Evolutionary conservation across 2,113 vertebrate species (phyloP).

Genomic region (Triplophysa tibetana): DNA sequence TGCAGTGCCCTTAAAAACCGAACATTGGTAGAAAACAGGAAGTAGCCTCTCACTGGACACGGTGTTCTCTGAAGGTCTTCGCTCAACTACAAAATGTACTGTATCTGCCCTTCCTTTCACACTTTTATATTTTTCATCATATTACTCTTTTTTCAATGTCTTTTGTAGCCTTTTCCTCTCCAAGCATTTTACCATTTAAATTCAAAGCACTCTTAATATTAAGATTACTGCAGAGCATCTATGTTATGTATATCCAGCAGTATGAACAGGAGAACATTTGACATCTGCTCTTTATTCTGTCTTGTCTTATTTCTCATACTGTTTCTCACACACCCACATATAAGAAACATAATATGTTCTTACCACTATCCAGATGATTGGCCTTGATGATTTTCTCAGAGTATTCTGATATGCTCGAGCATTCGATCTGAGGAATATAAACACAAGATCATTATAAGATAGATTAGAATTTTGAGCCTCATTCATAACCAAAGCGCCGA

Average conservation of each 20-base stretch:
- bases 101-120: too few species aligned
- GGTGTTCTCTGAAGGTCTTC: too few species aligned
- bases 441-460: neutral
- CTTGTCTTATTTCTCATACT: conserved; percentile 2
- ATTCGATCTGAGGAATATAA: conserved; percentile 84
- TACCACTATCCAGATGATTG: conserved; percentile 95
- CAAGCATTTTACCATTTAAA: neutral
- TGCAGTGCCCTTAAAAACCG: neutral
- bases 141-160: neutral
- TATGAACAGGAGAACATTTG: neutral
- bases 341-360: conserved; percentile 57
- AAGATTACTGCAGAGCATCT: neutral
- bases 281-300: neutral
- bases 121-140: too few species aligned
- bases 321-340: conserved; percentile 9
- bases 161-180: neutral
- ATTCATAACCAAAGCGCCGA: neutral
- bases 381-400: conserved; percentile 99
- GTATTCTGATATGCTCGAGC: conserved; percentile 97
- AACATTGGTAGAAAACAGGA: neutral
- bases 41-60: too few species aligned
- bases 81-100: too few species aligned
- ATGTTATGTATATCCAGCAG: neutral
- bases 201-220: neutral
- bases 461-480: too few species aligned